Evolutionary conservation across 2,113 vertebrate species (phyloP).

Genomic region (Zosterops japonicus): DNA sequence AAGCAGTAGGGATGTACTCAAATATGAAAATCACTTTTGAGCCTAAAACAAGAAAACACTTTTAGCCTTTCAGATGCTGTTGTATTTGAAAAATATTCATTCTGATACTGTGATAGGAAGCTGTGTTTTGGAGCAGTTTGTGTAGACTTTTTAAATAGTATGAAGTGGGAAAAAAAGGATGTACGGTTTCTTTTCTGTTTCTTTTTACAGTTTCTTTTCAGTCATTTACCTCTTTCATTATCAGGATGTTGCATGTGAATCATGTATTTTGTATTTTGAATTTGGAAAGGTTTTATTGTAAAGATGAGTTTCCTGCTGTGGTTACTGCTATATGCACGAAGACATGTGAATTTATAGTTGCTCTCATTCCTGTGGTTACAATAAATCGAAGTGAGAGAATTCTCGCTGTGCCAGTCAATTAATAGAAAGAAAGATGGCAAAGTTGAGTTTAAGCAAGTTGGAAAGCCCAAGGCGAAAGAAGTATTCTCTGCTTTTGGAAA

Average conservation of each 20-base stretch:
- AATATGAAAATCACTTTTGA: constrained; percentile 9
- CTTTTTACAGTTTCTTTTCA: not conserved
- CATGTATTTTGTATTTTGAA: not conserved
- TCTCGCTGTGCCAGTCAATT: not conserved
- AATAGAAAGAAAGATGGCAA: not conserved
- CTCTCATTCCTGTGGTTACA: not conserved
- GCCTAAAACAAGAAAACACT: not conserved
- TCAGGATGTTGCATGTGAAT: not conserved
- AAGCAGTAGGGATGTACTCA: not conserved
- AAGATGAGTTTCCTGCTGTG: not conserved
- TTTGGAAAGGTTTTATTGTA: constrained; percentile 8
- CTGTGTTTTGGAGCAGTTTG: not conserved
- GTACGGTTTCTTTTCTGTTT: not conserved
- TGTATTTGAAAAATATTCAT: not conserved
- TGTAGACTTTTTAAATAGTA: not conserved
- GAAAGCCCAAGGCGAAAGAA: not conserved
- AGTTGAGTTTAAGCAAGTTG: not conserved
- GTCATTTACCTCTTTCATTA: not conserved
- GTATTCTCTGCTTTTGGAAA: not conserved
- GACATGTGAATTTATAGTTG: not conserved
- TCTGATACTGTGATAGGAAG: not conserved
- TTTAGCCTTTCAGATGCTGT: not conserved
- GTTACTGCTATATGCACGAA: not conserved
- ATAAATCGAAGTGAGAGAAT: not conserved
- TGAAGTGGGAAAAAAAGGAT: not conserved